Evolutionary conservation across 2,797 vertebrate species (phyloP).

Genomic region (Vipera ursinii): DNA sequence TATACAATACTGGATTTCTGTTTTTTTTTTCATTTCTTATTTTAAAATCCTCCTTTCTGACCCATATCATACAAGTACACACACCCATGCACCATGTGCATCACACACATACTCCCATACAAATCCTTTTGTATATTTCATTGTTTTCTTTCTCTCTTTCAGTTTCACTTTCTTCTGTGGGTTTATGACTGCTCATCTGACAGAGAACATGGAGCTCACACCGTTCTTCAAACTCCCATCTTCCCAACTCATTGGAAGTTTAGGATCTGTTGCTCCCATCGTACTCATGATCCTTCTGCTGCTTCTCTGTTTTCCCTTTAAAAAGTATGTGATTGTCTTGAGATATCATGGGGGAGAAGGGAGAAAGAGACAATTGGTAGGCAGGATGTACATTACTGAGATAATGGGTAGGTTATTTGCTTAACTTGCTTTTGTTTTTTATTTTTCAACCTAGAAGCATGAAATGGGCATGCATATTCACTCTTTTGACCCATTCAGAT

Average conservation of each 20-base stretch:
- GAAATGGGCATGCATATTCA: not conserved
- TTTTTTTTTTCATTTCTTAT: not conserved
- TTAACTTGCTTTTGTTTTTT: not conserved
- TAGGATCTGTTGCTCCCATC: not conserved
- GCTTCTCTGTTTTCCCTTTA: conserved; percentile 29
- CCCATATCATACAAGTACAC: no score
- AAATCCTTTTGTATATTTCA: not conserved
- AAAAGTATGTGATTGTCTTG: conserved; percentile 1
- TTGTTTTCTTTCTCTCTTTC: not conserved
- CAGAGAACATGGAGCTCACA: not conserved
- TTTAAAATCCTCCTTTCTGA: not conserved
- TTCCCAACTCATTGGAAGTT: not conserved
- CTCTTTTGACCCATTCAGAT: not conserved
- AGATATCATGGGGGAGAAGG: not conserved
- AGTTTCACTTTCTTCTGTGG: not conserved
- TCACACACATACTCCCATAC: not conserved
- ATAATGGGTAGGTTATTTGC: not conserved
- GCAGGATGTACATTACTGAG: not conserved
- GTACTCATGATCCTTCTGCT: conserved; percentile 11
- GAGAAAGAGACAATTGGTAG: not conserved
- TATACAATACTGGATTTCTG: not conserved
- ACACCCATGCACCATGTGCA: not conserved
- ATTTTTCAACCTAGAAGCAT: not conserved
- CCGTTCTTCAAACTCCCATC: not conserved
- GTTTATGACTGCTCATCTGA: not conserved